Percentiles rank a stretch among this genome's conserved stretches.
Evolutionary conservation across 2,797 vertebrate genomes (phyloP).

Genomic region (Takifugu rubripes): DNA sequence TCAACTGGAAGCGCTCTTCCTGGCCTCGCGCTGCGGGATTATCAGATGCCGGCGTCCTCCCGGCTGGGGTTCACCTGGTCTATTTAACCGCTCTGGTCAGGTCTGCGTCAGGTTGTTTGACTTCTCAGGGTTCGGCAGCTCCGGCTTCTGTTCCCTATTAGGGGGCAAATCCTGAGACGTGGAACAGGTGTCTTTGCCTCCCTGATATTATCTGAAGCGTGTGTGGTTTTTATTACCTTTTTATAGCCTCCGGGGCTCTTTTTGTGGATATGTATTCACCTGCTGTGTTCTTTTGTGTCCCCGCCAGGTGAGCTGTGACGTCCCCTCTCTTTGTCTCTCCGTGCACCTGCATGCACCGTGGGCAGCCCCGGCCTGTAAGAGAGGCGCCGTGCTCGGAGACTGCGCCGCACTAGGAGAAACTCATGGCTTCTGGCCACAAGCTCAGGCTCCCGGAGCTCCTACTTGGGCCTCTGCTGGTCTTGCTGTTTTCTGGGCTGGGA

Average conservation of each 20-base stretch:
- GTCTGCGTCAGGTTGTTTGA: too few relatives aligned
- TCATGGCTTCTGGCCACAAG: constrained; percentile 74
- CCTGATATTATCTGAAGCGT: not conserved
- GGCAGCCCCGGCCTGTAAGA: constrained; percentile 50
- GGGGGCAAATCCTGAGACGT: not conserved
- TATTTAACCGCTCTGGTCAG: not conserved
- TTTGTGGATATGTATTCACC: not conserved
- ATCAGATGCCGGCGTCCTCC: constrained; percentile 5
- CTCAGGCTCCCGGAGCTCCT: constrained; percentile 73
- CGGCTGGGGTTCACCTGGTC: constrained; percentile 21
- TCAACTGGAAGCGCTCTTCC: constrained; percentile 25
- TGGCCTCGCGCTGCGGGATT: constrained; percentile 29
- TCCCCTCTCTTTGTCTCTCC: constrained; percentile 44
- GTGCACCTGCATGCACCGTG: constrained; percentile 58
- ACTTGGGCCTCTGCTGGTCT: constrained; percentile 77
- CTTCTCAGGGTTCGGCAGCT: too few relatives aligned
- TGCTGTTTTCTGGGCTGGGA: constrained; percentile 71
- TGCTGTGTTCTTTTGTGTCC: constrained; percentile 8
- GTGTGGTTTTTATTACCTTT: constrained; percentile 11
- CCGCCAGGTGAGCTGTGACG: constrained; percentile 63
- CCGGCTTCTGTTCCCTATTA: not conserved
- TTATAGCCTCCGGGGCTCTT: not conserved
- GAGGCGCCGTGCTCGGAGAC: constrained; percentile 58
- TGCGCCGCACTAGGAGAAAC: constrained; percentile 57
- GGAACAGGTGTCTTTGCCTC: constrained; percentile 4